Evolutionary conservation across 2,113 vertebrate species (phyloP), one percentile per base, ranked within the genome.

Genomic region (Carassius carassius): DNA sequence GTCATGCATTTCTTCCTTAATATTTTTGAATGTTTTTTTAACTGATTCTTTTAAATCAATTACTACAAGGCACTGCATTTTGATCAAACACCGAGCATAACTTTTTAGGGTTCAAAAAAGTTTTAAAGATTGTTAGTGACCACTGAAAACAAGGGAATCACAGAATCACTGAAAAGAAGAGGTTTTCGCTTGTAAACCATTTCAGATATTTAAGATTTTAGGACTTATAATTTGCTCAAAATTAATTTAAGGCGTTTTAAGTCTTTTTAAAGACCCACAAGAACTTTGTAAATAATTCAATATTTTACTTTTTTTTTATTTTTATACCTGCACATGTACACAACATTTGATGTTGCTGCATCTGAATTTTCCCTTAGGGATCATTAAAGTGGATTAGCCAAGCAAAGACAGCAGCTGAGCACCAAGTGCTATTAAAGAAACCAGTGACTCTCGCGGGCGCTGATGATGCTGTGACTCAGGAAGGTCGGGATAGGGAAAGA

Each of bases 391-490:
- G 65, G 29, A 72, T 56, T 41, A 32, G 49, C 5, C 65, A 56
- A 72, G 19, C 49, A 72, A 54, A 29, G 19, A 72, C 25, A 58
- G 80, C 80, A 82, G 80, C 80, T 72, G 80, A 82, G 65, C 65
- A 14, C 19, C 8, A 21, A 44, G 56, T 44, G 77, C 4, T 44
- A 19, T 56, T 6, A 56, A 69, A 72, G 80, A 56, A 82, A 82
- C 72, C n/a, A 65, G 21, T 12, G 60, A 47, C 37, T 29, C 77
- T 79, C 37, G 11, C 1, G 8, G 6, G 16, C 11, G 1, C 54
- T 60, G 76, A 37, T 78, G 32, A 60, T 78, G 60, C 56, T 29
- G 19, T 80, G 58, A 81, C 62, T 81, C 78, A 51, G 60, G 8
- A 14, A 14, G 5, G 11, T 78, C 54, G 7, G 32, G 17, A n/a